These are phyloP conservation scores for Microlaimidae sp. DNA, from an alignment of 2,888 invertebrate species.

Conservation along the genomic window DNA sequence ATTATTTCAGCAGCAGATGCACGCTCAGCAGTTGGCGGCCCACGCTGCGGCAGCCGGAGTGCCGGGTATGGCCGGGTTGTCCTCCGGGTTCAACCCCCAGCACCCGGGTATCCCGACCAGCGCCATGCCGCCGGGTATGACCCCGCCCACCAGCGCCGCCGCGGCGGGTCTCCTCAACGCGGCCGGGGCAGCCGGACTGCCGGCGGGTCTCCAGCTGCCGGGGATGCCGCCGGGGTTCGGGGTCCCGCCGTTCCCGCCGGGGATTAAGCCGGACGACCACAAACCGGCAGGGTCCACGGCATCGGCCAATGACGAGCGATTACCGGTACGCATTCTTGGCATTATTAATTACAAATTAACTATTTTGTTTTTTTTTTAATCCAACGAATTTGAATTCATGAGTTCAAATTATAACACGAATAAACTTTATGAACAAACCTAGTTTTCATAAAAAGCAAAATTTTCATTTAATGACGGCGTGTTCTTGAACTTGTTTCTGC, in stretches of 20 bases:
- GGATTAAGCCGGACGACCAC: constrained; percentile 18
- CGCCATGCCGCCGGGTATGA: constrained; percentile 41
- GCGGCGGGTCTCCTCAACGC: constrained; percentile 14
- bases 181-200: not conserved
- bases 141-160: constrained; percentile 41
- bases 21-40: constrained; percentile 61
- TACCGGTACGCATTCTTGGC: too few relatives aligned
- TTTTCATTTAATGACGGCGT: too few relatives aligned
- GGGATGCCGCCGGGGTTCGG: constrained; percentile 17
- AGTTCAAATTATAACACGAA: too few relatives aligned
- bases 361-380: too few relatives aligned
- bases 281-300: constrained; percentile 7
- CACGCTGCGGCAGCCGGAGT: constrained; percentile 44
- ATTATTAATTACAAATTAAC: too few relatives aligned
- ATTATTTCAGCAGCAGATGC: constrained; percentile 62
- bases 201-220: constrained; percentile 1
- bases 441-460: too few relatives aligned
- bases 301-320: constrained; percentile 4
- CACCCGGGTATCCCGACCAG: constrained; percentile 40
- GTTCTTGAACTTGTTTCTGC: too few relatives aligned
- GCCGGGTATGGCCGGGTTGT: constrained; percentile 34
- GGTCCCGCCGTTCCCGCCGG: constrained; percentile 8
- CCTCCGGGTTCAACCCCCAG: constrained; percentile 19
- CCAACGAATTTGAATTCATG: too few relatives aligned
- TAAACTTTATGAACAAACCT: too few relatives aligned